Evolutionary conservation across 2,888 invertebrate genomes (phyloP), one percentile per base, ranked within the genome.

Genomic region (Graphium colonna): DNA sequence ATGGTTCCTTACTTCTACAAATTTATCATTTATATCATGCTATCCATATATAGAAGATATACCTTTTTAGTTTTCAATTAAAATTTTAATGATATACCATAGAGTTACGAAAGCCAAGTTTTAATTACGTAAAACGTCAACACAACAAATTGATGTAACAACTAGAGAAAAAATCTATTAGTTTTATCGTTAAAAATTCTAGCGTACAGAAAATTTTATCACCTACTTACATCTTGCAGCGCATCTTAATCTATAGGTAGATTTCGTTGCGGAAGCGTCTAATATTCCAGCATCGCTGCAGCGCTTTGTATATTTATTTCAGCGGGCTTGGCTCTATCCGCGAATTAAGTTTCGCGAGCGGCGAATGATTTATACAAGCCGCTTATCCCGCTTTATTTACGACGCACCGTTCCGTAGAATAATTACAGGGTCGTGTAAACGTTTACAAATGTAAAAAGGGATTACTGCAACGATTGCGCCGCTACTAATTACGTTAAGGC

Each of bases 301-400:
- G 49, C 58, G 60, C 62, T 63, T 60, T 70, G 69, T 80, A 72
- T 82, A 84, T 88, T 84, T 86, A 84, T 86, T 84, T 82, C 73
- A 65, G 71, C 70, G 71, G 80, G 84, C 81, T 83, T 87, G 84
- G 84, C 85, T 84, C 79, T 85, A 84, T 83, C 79, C 81, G 74
- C 79, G 83, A 86, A 85, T 84, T 85, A 87, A 81, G 72, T 72
- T 78, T 71, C 76, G 63, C 65, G 61, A 60, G 54, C 54, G 69
- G 71, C 79, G 78, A 87, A 88, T 88, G 87, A 88, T 88, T 89
- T 89, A 88, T 83, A 85, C 77, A 82, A 81, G 79, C 79, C 76
- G 73, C 76, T 86, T 82, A 87, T 85, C 85, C 88, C 75, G 72
- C 60, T 84, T 87, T 86, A 87, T 89, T 89, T 89, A 88, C 85